phyloP scores from a whole-genome alignment of 1,140 invertebrate species.

The Nebria ingens region DNA sequence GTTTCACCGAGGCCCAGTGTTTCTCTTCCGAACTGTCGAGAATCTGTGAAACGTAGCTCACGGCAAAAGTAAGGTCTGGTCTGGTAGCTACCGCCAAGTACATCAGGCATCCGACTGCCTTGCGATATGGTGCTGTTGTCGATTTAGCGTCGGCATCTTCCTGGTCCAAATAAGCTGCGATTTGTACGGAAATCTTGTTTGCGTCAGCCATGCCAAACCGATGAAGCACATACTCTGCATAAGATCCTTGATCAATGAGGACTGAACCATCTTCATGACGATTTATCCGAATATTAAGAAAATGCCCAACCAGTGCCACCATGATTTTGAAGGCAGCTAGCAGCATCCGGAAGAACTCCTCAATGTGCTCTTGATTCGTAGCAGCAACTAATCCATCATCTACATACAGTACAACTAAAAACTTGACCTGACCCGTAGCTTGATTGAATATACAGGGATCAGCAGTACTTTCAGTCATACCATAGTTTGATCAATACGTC shows the following conservation, averaged over 20 bases:
- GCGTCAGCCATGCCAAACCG: not conserved
- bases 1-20: constrained; percentile 30
- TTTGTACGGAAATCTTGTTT: not conserved
- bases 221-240: constrained; percentile 32
- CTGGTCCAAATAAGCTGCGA: not conserved
- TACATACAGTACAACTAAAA: constrained; percentile 21
- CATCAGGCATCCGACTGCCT: constrained; percentile 32
- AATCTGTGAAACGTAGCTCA: constrained; percentile 26
- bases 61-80: constrained; percentile 35
- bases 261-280: not conserved
- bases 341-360: not conserved
- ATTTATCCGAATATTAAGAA: not conserved
- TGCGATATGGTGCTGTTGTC: constrained; percentile 22
- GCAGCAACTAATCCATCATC: constrained; percentile 23
- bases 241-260: constrained; percentile 23
- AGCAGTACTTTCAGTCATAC: not conserved
- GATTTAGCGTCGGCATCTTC: not conserved
- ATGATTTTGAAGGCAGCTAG: not conserved
- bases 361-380: not conserved
- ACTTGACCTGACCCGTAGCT: constrained; percentile 7
- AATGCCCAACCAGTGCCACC: not conserved
- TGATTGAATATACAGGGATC: constrained; percentile 12
- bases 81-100: constrained; percentile 28
- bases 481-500: not conserved
- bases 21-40: constrained; percentile 18